Percentiles rank a stretch among this genome's conserved stretches.
These are phyloP conservation scores for Kryptopterus vitreolus DNA, from an alignment of 2,797 vertebrate species.

Conservation along the genomic window DNA sequence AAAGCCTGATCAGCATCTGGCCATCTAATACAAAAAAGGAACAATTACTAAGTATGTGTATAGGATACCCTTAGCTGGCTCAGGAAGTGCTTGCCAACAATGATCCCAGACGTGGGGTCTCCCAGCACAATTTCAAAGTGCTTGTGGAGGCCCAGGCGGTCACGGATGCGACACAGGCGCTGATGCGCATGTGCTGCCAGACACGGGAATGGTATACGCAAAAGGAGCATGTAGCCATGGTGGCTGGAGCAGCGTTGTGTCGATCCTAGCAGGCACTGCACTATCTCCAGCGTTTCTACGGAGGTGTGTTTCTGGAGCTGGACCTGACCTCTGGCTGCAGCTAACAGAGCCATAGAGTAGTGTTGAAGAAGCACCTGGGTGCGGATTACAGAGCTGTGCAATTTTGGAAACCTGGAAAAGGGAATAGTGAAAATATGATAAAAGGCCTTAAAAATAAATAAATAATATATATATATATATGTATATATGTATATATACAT, in stretches of 20 bases:
- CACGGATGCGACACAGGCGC: slow-evolving; percentile 84
- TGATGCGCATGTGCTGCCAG: slow-evolving; percentile 88
- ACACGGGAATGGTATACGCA: slow-evolving; percentile 88
- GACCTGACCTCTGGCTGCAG: slow-evolving; percentile 78
- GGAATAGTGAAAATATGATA: not conserved
- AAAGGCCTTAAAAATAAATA: no score
- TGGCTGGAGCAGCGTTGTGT: slow-evolving; percentile 83
- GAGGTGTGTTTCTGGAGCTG: slow-evolving; percentile 92
- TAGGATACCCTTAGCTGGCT: slow-evolving; percentile 86
- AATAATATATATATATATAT: no score
- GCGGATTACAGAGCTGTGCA: slow-evolving; percentile 95
- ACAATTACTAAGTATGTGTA: slow-evolving; percentile 8
- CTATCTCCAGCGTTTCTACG: slow-evolving; percentile 94
- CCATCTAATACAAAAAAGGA: not conserved
- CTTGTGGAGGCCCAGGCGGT: slow-evolving; percentile 86
- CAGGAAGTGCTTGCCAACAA: slow-evolving; percentile 84
- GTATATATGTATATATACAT: no score
- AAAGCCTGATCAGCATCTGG: not conserved
- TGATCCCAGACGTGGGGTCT: slow-evolving; percentile 80
- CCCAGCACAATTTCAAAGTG: slow-evolving; percentile 93
- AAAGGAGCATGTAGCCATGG: slow-evolving; percentile 94
- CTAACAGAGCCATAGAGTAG: slow-evolving; percentile 93
- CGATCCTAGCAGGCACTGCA: slow-evolving; percentile 86
- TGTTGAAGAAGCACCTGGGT: slow-evolving; percentile 93
- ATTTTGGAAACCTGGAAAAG: slow-evolving; percentile 83